Percentiles rank a stretch among this genome's conserved stretches.
These are phyloP conservation scores for Oncorhynchus kisutch DNA, from an alignment of 2,113 vertebrate genomes.

Conservation along the genomic window DNA sequence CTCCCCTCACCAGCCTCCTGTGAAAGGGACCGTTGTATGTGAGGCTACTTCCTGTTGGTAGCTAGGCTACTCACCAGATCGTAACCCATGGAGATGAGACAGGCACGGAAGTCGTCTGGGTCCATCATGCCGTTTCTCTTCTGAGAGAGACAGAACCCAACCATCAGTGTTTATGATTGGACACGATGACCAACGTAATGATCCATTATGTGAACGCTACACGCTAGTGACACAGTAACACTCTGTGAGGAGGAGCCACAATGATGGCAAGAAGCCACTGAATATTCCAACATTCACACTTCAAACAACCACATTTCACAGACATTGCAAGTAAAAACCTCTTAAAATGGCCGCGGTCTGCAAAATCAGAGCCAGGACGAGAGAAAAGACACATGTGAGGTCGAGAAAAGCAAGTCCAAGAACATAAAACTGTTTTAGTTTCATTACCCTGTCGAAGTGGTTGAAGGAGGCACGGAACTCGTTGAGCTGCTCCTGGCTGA, in stretches of 20 bases:
- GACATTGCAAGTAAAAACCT: not conserved
- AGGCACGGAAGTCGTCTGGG: constrained; percentile 89
- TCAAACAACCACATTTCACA: not conserved
- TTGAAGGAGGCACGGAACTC: constrained; percentile 94
- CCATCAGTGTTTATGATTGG: too few species aligned
- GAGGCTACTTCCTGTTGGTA: not conserved
- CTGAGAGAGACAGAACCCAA: constrained; percentile 51
- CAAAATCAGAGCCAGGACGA: too few species aligned
- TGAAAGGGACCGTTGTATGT: not conserved
- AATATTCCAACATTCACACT: too few species aligned
- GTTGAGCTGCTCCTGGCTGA: constrained; percentile 93
- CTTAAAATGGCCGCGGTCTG: too few species aligned
- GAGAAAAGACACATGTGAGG: too few species aligned
- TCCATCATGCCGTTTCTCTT: constrained; percentile 93
- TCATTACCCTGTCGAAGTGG: constrained; percentile 86
- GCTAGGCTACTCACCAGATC: constrained; percentile 78
- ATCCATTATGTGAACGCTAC: not conserved
- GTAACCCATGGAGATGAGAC: constrained; percentile 93
- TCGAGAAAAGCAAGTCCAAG: not conserved
- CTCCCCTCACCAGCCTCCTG: too few species aligned
- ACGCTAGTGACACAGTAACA: not conserved
- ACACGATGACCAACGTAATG: too few species aligned
- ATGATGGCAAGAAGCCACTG: too few species aligned
- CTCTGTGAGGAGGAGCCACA: too few species aligned
- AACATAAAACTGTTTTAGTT: not conserved